Evolutionary conservation across 2,888 invertebrate species (phyloP).

Genomic region (Rhagophthalmus giganteus): DNA sequence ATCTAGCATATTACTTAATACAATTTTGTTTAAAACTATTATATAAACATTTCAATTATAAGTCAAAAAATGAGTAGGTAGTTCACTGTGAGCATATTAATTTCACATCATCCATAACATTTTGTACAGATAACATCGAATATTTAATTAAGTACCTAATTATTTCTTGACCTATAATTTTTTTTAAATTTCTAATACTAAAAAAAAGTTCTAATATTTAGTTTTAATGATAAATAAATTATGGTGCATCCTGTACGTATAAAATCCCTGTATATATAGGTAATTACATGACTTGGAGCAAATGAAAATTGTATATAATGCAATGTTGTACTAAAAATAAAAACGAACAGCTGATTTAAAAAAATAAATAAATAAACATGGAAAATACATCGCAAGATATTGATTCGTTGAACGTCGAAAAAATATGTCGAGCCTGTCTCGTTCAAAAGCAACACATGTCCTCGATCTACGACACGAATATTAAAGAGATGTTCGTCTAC

Average conservation of each 20-base stretch:
- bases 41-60: background rate
- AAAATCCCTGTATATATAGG: no score
- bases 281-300: background rate
- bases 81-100: no score
- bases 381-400: background rate
- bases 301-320: background rate
- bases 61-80: background rate
- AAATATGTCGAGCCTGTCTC: slow-evolving; percentile 59
- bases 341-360: background rate
- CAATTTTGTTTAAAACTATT: no score
- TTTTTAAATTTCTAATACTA: background rate
- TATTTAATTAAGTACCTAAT: no score
- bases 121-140: no score
- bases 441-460: slow-evolving; percentile 49
- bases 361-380: background rate
- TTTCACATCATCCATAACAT: no score
- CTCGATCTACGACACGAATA: slow-evolving; percentile 49
- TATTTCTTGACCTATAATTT: no score
- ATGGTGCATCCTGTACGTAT: no score
- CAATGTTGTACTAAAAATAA: no score
- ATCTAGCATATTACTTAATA: background rate
- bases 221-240: background rate
- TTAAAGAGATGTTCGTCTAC: slow-evolving; percentile 44
- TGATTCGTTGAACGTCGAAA: slow-evolving; percentile 36
- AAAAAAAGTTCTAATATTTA: background rate